Conservation (phyloP, 2,113 vertebrate genomes). For the Rhinoderma darwinii region DNA sequence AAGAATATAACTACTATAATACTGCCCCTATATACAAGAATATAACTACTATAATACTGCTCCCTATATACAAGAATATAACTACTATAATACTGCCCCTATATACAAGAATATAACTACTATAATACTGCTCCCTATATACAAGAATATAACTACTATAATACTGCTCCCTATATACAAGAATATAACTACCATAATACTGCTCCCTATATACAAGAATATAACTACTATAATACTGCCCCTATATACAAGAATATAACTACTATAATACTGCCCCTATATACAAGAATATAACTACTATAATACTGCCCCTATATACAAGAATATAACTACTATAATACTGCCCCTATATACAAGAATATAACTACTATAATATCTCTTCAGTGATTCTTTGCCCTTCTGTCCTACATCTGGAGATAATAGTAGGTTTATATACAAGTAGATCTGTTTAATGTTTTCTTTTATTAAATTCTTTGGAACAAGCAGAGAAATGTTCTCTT, state of each 20-base stretch:
- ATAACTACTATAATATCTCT: neutral
- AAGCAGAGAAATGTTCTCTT: neutral
- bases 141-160: too few relatives aligned
- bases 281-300: neutral
- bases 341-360: neutral
- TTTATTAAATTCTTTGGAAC: neutral
- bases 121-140: too few relatives aligned
- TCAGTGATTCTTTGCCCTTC: too few relatives aligned
- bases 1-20: too few relatives aligned
- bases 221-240: neutral
- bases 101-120: too few relatives aligned
- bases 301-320: neutral
- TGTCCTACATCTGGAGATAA: neutral
- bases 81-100: too few relatives aligned
- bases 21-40: too few relatives aligned
- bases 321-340: too few relatives aligned
- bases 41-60: too few relatives aligned
- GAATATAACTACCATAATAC: slow-evolving; percentile 6
- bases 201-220: neutral
- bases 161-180: too few relatives aligned
- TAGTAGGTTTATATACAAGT: neutral
- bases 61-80: too few relatives aligned
- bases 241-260: slow-evolving; percentile 1
- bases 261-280: neutral
- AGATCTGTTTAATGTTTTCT: neutral